Base-by-base conservation (phyloP, 2,888 invertebrate genomes). In the Microctonus brassicae region DNA sequence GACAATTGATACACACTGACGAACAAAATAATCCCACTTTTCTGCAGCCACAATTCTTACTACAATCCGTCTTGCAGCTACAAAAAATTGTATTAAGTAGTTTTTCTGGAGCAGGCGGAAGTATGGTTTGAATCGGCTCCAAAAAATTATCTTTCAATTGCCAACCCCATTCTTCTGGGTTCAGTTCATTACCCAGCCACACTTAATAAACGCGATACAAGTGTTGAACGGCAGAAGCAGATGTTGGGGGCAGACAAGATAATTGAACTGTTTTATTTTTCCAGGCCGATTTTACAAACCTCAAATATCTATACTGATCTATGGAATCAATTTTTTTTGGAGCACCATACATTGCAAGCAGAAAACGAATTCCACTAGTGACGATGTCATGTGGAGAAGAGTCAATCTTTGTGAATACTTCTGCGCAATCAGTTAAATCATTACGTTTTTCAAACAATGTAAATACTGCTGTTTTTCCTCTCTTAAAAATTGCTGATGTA, bases 151-250 rank as follows among this genome's bases (percentile, higher is more conserved):
- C 71, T 69, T 57, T 71, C 61, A 78, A 74, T 75, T 77, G 76
- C 82, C 83, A 81, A 69, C 79, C 78, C 75, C 80, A 83, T 36
- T 80, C 74, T 76, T 76, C 67, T 17, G 78, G 75, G 58, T 78
- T 69, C 64, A 77, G 52, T 36, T 79, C 29, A 61, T 76, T 75
- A 24, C 78, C 77, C 62, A 74, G 74, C 79, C 78, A 82, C 62
- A 62, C 75, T 69, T 78, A 75, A 65, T 77, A 82, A n/a, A 76
- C 75, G 33, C 78, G 76, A 67, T 77, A 79, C 39, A 61, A 65
- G 76, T 84, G 83, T 78, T 83, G 80, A 62, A 69, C 62, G 36
- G 78, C 79, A 73, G 81, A 76, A 61, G 73, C 73, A 26, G 70
- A 58, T 33, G 78, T 79, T 71, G 80, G 77, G 62, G 74, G 77